Evolutionary conservation across 2,113 vertebrate species (phyloP).

Genomic region (Columba janthina): DNA sequence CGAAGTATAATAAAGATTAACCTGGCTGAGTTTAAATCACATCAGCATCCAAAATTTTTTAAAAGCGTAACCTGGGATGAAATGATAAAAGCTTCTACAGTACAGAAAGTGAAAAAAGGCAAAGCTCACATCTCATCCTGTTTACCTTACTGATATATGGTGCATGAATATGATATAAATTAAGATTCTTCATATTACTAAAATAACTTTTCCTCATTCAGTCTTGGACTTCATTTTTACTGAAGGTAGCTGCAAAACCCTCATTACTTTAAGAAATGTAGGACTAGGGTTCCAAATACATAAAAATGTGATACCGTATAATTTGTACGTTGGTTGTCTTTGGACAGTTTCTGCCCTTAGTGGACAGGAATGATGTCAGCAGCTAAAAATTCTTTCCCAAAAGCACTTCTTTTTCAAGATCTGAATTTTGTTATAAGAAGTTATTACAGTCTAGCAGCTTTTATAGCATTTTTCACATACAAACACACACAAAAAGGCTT

Average conservation of each 20-base stretch:
- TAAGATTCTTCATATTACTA: not conserved
- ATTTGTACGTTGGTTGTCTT: constrained; percentile 24
- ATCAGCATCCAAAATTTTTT: not conserved
- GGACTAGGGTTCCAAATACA: not conserved
- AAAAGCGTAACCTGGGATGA: not conserved
- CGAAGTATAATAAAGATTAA: not conserved
- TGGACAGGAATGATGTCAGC: not conserved
- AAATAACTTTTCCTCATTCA: not conserved
- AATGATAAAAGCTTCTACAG: not conserved
- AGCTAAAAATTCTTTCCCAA: not conserved
- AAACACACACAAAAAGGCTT: not conserved
- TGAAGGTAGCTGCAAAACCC: not conserved
- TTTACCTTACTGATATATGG: not conserved
- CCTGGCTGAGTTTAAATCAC: not conserved
- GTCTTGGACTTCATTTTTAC: not conserved
- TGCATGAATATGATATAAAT: not conserved
- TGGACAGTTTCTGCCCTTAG: not conserved
- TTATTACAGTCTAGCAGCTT: not conserved
- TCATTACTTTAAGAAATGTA: not conserved
- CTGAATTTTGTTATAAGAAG: not conserved
- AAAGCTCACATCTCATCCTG: not conserved
- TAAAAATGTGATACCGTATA: not conserved
- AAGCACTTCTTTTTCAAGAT: not conserved
- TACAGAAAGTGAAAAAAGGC: not conserved
- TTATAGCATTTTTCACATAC: fast-evolving